Evolutionary conservation across 2,888 invertebrate genomes (phyloP), one percentile per base, ranked within the genome.

Genomic region (Protonemura montana): DNA sequence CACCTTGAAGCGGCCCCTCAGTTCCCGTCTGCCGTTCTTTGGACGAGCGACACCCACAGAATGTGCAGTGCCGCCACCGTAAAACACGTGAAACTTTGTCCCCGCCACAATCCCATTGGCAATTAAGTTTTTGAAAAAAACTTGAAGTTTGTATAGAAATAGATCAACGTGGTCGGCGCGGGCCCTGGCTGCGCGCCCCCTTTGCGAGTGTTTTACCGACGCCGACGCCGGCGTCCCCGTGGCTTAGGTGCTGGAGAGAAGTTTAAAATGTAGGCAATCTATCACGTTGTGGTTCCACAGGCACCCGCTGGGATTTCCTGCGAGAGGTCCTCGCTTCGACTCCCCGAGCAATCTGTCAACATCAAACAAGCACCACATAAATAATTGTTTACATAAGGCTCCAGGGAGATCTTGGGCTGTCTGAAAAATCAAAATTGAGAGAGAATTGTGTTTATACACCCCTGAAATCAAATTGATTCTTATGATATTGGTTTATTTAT

Each of bases 191-290:
- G 59, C 59, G 59, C 59, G 5, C 35, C 35, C 10, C 10, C 35
- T n/a, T 7, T 7, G 82, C 35, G 30, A 82, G 82, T 41, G 82
- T 41, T 41, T 41, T 42, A 82, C 35, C 26, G 59, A 21, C 59
- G 59, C 30, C 82, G 30, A 7, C 82, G 2, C 25, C 35, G 59
- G 59, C 59, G 59, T 81, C 82, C 82, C 42, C 82, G 2, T 41
- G 41, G 82, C 25, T 82, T 82, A 35, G 82, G 82, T 41, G 59
- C 41, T n/a, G 82, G 25, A 42, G 42, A 82, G 41, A 42, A 82
- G 82, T 42, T 82, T 26, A 82, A 82, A 82, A 82, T 82, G 82
- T 42, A 35, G 30, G 82, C 82, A 82, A 82, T 82, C 82, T 82
- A 82, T 82, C 82, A 82, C 82, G 82, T 21, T 41, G 35, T 21